A percentile compares a stretch with the other conserved stretches of the same genome.
phyloP scores from a whole-genome alignment of 2,888 invertebrate species.

The Loripinus fragilis region DNA sequence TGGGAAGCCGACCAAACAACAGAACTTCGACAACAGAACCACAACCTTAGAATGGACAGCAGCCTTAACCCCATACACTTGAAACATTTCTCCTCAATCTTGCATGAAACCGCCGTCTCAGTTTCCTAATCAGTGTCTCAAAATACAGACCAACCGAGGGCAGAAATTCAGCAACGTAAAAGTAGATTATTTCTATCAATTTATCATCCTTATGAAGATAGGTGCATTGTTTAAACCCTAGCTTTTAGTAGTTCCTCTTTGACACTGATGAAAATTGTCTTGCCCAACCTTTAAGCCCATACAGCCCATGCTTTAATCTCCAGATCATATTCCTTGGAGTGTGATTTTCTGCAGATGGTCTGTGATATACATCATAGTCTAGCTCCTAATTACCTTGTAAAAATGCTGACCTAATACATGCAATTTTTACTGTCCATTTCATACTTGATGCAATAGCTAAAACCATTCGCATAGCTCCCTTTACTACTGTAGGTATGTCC shows the following conservation, averaged over 20 bases:
- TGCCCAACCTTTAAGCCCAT: slow-evolving; percentile 58
- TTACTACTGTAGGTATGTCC: slow-evolving; percentile 46
- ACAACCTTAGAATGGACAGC: slow-evolving; percentile 51
- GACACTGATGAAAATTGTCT: slow-evolving; percentile 60
- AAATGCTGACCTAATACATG: slow-evolving; percentile 64
- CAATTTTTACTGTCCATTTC: slow-evolving; percentile 59
- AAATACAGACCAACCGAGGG: slow-evolving; percentile 53
- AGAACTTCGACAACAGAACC: slow-evolving; percentile 44
- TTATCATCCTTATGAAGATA: slow-evolving; percentile 31
- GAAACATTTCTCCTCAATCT: no score
- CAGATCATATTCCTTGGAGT: slow-evolving; percentile 34
- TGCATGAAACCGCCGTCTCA: no score
- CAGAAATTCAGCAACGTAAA: slow-evolving; percentile 65
- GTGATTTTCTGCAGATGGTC: slow-evolving; percentile 49
- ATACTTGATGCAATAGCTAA: slow-evolving; percentile 25
- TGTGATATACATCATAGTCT: slow-evolving; percentile 47
- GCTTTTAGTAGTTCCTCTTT: slow-evolving; percentile 39
- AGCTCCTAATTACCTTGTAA: slow-evolving; percentile 56
- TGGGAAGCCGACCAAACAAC: slow-evolving; percentile 45
- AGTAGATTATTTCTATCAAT: slow-evolving; percentile 46
- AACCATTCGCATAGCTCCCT: slow-evolving; percentile 34
- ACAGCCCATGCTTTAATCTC: slow-evolving; percentile 59
- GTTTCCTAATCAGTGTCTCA: slow-evolving; percentile 46
- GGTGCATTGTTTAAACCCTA: slow-evolving; percentile 53
- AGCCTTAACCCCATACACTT: slow-evolving; percentile 39